Conservation (phyloP, 2,797 vertebrate genomes). For the Neostethus bicornis region DNA sequence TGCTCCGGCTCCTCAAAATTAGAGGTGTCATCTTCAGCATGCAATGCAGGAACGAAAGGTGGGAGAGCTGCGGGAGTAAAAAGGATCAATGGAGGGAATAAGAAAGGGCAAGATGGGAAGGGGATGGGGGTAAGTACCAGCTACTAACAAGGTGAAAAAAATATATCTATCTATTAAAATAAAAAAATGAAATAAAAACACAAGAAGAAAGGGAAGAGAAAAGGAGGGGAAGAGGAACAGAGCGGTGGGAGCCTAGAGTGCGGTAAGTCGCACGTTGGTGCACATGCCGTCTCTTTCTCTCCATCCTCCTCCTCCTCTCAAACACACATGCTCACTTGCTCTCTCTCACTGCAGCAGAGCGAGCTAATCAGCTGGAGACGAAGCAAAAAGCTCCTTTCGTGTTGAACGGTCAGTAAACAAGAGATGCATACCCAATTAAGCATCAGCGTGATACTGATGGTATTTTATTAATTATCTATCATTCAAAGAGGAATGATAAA, state of each 20-base stretch:
- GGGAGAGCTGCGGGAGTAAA: slow-evolving; percentile 87
- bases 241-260: slow-evolving; percentile 74
- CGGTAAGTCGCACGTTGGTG: slow-evolving; percentile 76
- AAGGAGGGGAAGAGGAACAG: slow-evolving; percentile 59
- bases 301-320: slow-evolving; percentile 55
- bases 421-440: slow-evolving; percentile 15
- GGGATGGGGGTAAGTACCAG: slow-evolving; percentile 37
- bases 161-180: slow-evolving; percentile 23
- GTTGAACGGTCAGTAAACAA: slow-evolving; percentile 40
- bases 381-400: slow-evolving; percentile 60
- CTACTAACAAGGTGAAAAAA: slow-evolving; percentile 28
- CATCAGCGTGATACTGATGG: neutral
- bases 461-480: neutral
- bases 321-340: slow-evolving; percentile 73
- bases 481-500: neutral
- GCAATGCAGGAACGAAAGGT: slow-evolving; percentile 96
- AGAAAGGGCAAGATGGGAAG: slow-evolving; percentile 71
- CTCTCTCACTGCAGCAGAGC: slow-evolving; percentile 90
- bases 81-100: slow-evolving; percentile 70
- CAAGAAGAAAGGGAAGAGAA: slow-evolving; percentile 62
- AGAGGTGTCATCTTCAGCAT: slow-evolving; percentile 98
- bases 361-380: slow-evolving; percentile 92
- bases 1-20: slow-evolving; percentile 99
- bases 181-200: slow-evolving; percentile 30
- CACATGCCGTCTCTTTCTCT: slow-evolving; percentile 72